Base-by-base conservation (phyloP, 2,113 vertebrate species). In the Piprites chloris region DNA sequence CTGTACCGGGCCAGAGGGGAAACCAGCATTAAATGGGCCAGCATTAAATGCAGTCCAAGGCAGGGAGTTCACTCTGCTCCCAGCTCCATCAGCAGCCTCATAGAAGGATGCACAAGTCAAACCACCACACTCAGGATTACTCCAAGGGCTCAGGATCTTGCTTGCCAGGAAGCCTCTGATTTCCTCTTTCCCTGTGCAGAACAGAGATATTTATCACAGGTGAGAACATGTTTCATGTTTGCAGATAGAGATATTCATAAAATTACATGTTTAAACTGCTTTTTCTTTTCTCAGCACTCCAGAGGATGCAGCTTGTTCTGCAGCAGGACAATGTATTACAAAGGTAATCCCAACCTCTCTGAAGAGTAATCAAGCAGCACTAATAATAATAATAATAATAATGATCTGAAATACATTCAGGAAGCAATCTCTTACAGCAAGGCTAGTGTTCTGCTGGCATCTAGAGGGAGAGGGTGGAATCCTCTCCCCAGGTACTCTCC, bases 381-480 rank as follows among this genome's bases (percentile, higher is more conserved):
- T n/a, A n/a, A n/a, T n/a, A n/a, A n/a, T n/a, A n/a, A n/a, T n/a
- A n/a, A 53, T 9, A 89, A 37, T 39, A 30, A 19, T 9, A 44
- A 12, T 49, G 8, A 49, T 66, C 61, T 58, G 68, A 66, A 86
- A 77, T 12, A 20, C 3, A 53, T 5, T 56, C 59, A n/a, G 50
- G 21, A 62, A 46, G 68, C 41, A 61, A 26, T 1, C 8, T 32
- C 68, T 69, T 41, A 11, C 8, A 62, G 75, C 28, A 58, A 77
- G 72, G 69, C 33, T 35, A 2, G 68, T 52, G 73, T 85, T 93
- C 61, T 97, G 96, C 96, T 90, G 96, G 52, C 96, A 92, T 35
- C 94, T 97, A 96, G 80, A 95, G 96, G 96, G 69, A 90, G 65
- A 90, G 30, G 42, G n/a, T 35, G 56, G 89, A 95, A 95, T 52